phyloP scores from a whole-genome alignment of 2,113 vertebrate species.

The Esox niger region DNA sequence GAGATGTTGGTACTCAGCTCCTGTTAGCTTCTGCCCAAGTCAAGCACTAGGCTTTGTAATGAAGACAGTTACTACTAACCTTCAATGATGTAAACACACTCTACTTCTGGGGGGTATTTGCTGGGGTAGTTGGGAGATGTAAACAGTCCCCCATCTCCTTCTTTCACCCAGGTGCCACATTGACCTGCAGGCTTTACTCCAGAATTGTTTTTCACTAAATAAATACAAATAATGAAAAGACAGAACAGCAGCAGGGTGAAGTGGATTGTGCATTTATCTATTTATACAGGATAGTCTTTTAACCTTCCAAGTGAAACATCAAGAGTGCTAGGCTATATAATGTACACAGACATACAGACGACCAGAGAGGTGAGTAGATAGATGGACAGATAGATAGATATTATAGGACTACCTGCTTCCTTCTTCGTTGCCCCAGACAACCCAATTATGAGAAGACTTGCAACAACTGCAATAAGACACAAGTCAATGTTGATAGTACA shows the following conservation, averaged over 20 bases:
- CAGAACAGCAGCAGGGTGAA: slow-evolving; percentile 36
- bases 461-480: slow-evolving; percentile 86
- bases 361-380: neutral
- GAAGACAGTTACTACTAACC: slow-evolving; percentile 67
- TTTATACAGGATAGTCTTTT: neutral
- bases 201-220: slow-evolving; percentile 85
- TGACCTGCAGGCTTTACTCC: slow-evolving; percentile 92
- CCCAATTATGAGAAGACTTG: slow-evolving; percentile 97
- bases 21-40: no score
- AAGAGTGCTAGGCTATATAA: no score
- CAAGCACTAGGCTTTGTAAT: no score
- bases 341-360: neutral
- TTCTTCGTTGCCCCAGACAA: slow-evolving; percentile 94
- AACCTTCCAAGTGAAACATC: no score
- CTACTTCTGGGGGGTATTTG: slow-evolving; percentile 96
- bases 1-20: no score
- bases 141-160: slow-evolving; percentile 92
- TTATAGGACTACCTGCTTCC: slow-evolving; percentile 92
- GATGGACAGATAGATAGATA: neutral
- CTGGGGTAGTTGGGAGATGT: slow-evolving; percentile 97
- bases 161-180: slow-evolving; percentile 97
- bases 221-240: no score
- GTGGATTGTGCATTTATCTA: neutral
- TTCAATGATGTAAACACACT: slow-evolving; percentile 99
- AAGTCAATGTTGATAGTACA: slow-evolving; percentile 9